phyloP scores from a whole-genome alignment of 1,140 invertebrate species.

The Marisa cornuarietis region DNA sequence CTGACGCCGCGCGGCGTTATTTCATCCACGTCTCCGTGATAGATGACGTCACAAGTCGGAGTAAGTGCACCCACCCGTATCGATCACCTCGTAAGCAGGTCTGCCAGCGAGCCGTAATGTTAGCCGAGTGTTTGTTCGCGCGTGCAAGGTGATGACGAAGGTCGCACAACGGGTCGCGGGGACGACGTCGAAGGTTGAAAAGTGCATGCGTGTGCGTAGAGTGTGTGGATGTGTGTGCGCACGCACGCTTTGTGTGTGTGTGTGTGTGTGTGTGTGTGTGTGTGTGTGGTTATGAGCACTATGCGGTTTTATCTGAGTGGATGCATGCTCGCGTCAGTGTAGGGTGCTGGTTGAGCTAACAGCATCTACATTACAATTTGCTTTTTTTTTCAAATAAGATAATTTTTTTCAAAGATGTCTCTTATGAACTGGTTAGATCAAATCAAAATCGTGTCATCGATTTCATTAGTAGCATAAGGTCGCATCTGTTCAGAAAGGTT shows the following conservation, averaged over 20 bases:
- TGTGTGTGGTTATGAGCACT: no score
- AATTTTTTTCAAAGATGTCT: background rate
- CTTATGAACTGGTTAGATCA: background rate
- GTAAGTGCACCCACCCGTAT: no score
- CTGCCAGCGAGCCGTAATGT: no score
- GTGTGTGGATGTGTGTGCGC: background rate
- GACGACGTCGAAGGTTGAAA: background rate
- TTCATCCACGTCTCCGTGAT: no score
- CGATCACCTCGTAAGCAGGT: no score
- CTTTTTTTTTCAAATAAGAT: background rate
- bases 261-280: conserved; percentile 11
- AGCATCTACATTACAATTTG: background rate
- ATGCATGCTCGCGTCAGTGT: background rate
- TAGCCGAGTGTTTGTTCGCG: no score
- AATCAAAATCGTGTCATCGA: background rate
- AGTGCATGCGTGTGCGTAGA: background rate
- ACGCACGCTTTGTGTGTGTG: background rate
- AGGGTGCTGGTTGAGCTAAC: background rate
- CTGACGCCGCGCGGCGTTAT: no score
- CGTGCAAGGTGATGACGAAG: background rate
- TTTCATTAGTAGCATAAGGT: background rate
- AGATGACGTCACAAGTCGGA: no score
- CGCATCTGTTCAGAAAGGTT: background rate
- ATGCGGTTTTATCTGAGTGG: background rate
- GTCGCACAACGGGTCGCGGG: background rate